Conservation (phyloP, 2,113 vertebrate species). For the Delphinus delphis region DNA sequence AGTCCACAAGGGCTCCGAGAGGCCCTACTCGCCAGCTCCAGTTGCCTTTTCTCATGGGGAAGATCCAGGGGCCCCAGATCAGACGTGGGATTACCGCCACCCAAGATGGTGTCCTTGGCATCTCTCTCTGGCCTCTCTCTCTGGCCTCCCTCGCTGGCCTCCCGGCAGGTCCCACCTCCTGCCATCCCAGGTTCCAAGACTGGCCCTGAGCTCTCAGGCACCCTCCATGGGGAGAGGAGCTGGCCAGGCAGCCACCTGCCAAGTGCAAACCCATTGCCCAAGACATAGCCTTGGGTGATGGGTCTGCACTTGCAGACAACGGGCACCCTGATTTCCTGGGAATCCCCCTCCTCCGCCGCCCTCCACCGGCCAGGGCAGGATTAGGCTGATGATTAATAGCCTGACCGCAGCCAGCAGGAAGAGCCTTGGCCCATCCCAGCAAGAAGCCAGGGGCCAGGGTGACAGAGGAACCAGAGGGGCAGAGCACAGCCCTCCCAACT, state of each 20-base stretch:
- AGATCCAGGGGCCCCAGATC: neutral
- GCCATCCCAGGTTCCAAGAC: neutral
- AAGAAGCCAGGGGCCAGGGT: neutral
- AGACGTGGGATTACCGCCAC: neutral
- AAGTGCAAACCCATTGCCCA: neutral
- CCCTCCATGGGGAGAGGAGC: neutral
- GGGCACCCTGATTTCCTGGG: neutral
- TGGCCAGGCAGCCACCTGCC: neutral
- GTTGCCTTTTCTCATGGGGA: neutral
- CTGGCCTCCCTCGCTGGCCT: neutral
- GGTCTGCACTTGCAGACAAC: neutral
- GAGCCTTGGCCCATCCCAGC: neutral
- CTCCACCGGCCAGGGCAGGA: neutral
- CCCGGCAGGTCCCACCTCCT: neutral
- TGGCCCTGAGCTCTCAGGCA: neutral
- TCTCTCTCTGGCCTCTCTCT: neutral
- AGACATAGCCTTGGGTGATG: neutral
- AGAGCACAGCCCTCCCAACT: neutral
- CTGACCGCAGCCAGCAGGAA: conserved; percentile 29
- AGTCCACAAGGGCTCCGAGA: neutral
- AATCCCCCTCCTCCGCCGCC: neutral
- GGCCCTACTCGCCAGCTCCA: neutral
- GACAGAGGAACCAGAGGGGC: neutral
- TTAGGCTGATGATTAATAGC: conserved; percentile 69
- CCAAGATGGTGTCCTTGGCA: fast-evolving